phyloP scores from a whole-genome alignment of 2,888 invertebrate species.

The Ernsta delagoae region DNA sequence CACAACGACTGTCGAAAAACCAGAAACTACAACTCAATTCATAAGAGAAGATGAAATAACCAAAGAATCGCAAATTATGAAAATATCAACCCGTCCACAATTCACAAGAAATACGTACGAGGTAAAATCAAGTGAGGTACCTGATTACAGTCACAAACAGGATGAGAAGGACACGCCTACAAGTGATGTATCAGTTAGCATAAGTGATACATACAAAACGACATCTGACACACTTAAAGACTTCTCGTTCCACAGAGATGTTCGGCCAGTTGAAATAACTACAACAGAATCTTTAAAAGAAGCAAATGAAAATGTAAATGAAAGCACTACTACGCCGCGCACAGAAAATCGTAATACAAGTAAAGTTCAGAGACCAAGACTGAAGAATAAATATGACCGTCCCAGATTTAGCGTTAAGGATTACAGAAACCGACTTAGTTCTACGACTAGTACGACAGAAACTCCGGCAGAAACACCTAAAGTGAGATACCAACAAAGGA shows the following conservation, averaged over 20 bases:
- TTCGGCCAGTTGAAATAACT: conserved; percentile 71
- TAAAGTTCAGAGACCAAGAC: conserved; percentile 65
- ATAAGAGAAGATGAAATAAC: conserved; percentile 58
- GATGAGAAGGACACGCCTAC: conserved; percentile 83
- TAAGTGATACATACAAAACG: conserved; percentile 63
- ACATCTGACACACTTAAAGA: conserved; percentile 58
- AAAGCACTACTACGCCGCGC: conserved; percentile 59
- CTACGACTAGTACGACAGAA: conserved; percentile 80
- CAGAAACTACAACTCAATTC: conserved; percentile 68
- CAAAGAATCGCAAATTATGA: conserved; percentile 80
- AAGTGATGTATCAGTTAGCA: conserved; percentile 74
- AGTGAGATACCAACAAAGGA: conserved; percentile 78
- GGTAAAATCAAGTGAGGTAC: conserved; percentile 60
- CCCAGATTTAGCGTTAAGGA: conserved; percentile 92
- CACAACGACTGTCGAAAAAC: conserved; percentile 61
- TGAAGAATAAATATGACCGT: conserved; percentile 85
- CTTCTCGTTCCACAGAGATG: conserved; percentile 77
- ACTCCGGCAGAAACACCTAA: conserved; percentile 66
- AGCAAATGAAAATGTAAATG: conserved; percentile 48
- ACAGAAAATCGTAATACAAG: conserved; percentile 58
- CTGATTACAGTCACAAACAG: conserved; percentile 79
- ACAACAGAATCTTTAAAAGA: conserved; percentile 59
- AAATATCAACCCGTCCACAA: conserved; percentile 73
- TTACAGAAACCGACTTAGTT: conserved; percentile 87
- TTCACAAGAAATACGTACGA: conserved; percentile 60